Evolutionary conservation across 2,113 vertebrate genomes (phyloP), one percentile per base, ranked within the genome.

Genomic region (Entosphenus tridentatus): DNA sequence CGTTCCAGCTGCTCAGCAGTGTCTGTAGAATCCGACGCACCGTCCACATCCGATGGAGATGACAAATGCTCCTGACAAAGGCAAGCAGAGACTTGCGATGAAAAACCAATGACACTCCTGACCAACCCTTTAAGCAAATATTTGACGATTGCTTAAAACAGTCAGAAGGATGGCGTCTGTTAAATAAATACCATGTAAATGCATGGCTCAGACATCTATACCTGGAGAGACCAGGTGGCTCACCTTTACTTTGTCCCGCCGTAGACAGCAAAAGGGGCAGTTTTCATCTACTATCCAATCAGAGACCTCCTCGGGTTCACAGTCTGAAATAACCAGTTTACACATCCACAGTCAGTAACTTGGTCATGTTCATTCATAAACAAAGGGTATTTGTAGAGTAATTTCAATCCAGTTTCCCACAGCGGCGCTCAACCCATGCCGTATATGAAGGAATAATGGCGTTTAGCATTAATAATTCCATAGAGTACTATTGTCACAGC

Each of bases 251-350:
- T 87, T 85, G 78, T 96, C 90, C 79, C 90, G 84, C 73, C 88
- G 83, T 79, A 97, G 84, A 75, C 82, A 89, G 84, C 93, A 98
- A 83, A 97, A 91, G 73, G 91, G 88, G 80, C 83, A 86, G 80
- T 83, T 86, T 78, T 84, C 83, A 80, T 92, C 87, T 77, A 87
- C 82, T 74, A 86, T 92, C 93, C 93, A 98, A 80, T 98, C 92
- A 81, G 84, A 87, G 72, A 86, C 79, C 70, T 86, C 88, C 81
- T 96, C 86, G 73, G 92, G 90, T 84, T 97, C 92, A 87, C 88
- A 97, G 84, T 90, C 93, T 97, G 78, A 80, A 79, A 78, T 69
- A 75, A 39, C 39, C 39, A 39, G 39, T 39, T 39, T 39, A 5
- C 39, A 39, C 39, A 39, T 39, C 39, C 39, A 39, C 39, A 39